Evolutionary conservation across 2,797 vertebrate species (phyloP), one percentile per base, ranked within the genome.

Genomic region (Semotilus atromaculatus): DNA sequence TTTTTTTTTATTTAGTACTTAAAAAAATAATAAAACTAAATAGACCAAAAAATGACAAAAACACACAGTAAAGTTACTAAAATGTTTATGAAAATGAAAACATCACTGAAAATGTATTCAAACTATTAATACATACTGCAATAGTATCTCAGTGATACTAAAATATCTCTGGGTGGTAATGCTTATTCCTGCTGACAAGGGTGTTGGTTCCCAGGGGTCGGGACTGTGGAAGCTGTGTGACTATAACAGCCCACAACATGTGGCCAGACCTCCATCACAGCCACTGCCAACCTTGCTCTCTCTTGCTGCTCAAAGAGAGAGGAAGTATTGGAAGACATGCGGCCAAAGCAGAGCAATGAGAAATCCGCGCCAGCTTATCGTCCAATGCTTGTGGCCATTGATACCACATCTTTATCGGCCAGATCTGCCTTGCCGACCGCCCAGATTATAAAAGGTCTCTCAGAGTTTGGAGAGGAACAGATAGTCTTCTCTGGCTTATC

Each of bases 101-200:
- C 1, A 11, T 43, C 13, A 43, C 13, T 3, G 21, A 53, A 53
- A 21, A 7, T 2, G 0, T 13, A 43, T 43, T 43, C 11, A 43
- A 21, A 60, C 11, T 29, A 34, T 36, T 58, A 38, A 55, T 38
- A 21, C 5, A 21, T 43, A 23, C n/a, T 64, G 13, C 31, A 58
- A 21, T 45, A 79, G 26, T 13, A 64, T 62, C 5, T 31, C 7
- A 14, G 58, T 29, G n/a, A 43, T 40, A 7, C 19, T n/a, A 53
- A 51, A 34, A 74, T 74, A 29, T 18, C 45, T 40, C 72, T 66
- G 58, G 84, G 80, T 82, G 86, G 75, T 88, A 62, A 88, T 83
- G 73, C 86, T 93, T 91, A 93, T 92, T 89, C 85, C 34, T 85
- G 76, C 90, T 92, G 92, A 93, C 90, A 92, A 23, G 88, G 82